These are phyloP conservation scores for Pangasius larnaudii DNA, from an alignment of 2,797 vertebrate genomes.

Conservation along the genomic window DNA sequence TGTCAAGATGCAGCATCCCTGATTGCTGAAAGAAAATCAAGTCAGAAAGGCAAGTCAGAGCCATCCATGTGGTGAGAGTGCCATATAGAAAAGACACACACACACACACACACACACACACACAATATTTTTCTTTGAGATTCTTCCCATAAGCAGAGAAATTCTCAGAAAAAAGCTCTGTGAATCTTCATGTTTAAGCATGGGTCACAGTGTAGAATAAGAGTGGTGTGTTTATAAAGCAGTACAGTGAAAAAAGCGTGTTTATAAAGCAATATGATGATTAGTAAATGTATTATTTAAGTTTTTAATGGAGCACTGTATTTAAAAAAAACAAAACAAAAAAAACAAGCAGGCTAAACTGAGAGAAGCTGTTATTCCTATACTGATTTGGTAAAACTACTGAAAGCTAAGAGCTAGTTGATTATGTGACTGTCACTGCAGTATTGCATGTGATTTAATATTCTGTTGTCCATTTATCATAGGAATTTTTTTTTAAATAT, in stretches of 20 bases:
- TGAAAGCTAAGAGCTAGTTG: neutral
- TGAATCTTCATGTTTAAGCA: conserved; percentile 3
- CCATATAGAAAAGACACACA: neutral
- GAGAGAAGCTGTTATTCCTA: neutral
- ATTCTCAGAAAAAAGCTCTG: neutral
- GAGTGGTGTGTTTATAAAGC: neutral
- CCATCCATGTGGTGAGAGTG: conserved; percentile 16
- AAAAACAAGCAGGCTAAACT: neutral
- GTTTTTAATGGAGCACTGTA: neutral
- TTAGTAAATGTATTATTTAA: neutral
- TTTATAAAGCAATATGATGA: neutral
- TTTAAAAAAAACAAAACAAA: too few relatives aligned
- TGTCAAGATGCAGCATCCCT: conserved; percentile 15
- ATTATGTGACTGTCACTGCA: neutral
- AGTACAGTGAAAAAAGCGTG: neutral
- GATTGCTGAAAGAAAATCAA: conserved; percentile 22
- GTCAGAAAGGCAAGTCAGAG: conserved; percentile 9
- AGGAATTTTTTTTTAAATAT: neutral
- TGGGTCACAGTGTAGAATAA: neutral
- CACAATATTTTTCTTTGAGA: neutral
- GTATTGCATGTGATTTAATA: neutral
- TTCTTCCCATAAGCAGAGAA: neutral
- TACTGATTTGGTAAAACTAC: neutral
- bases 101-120: neutral
- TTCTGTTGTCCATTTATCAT: neutral